Base-by-base conservation (phyloP, 2,888 invertebrate species). In the Metalampra italica region DNA sequence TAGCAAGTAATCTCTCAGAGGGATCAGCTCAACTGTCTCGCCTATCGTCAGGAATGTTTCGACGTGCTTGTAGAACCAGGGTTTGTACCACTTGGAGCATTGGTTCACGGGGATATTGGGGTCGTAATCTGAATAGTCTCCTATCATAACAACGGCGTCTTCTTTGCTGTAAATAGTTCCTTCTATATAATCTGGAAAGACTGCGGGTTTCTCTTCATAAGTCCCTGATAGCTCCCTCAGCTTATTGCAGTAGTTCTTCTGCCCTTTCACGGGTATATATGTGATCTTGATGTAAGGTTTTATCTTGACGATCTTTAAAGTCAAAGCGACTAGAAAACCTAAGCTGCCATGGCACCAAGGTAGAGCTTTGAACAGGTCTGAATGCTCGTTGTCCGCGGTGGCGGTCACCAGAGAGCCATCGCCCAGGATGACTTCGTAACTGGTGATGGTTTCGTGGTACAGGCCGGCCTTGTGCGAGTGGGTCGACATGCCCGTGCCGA, bases 401-500 rank as follows among this genome's bases (percentile, higher is more conserved):
- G 91, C 92, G 11, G 77, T 90, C 9, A 92, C 90, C 32, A 92
- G 64, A 43, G 90, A 90, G 0, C 93, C 93, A 72, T 93, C 92
- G 0, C 90, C 91, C 1, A 93, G 74, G 2, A 94, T 90, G 0
- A 93, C 91, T 62, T 94, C 93, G 74, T 93, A 94, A 49, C 92
- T 91, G 7, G 80, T 80, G 43, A 94, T 89, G 0, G 90, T 91
- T 71, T 94, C 94, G 65, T 93, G 93, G 77, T 92, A 94, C 22
- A 94, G 84, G 13, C 93, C 93, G 0, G 91, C 92, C 69, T 93
- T 92, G 75, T 94, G 93, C 0, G 93, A 93, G 74, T 93, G 92
- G 0, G 93, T 93, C 0, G 93, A 93, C 93, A 94, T 94, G n/a
- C 93, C 93, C 0, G 92, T 92, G 11, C 93, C 93, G 68, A 94